phyloP scores from a whole-genome alignment of 35 echinoderm and acorn worm species.

The Strongylocentrotus purpuratus region DNA sequence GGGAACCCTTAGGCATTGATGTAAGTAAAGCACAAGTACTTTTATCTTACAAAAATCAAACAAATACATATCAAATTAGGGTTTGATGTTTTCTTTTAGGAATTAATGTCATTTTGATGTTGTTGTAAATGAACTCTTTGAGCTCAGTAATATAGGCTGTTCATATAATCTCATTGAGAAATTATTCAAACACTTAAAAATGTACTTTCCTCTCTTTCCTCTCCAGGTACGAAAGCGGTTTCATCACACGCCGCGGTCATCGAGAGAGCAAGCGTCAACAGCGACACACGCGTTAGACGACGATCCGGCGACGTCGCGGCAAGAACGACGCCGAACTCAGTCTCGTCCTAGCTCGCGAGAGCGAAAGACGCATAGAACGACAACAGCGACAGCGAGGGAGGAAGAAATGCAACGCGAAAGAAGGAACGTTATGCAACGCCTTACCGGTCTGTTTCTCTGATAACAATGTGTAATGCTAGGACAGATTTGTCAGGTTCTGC shows the following conservation, averaged over 20 bases:
- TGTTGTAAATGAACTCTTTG: too few relatives aligned
- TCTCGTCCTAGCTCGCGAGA: neutral
- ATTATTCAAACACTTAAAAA: too few relatives aligned
- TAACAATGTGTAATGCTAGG: neutral
- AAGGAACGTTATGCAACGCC: conserved; percentile 23
- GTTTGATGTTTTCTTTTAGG: neutral
- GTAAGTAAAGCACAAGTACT: neutral
- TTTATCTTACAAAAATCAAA: too few relatives aligned
- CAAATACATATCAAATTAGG: neutral
- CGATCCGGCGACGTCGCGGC: neutral
- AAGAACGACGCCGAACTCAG: neutral
- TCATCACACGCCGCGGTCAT: neutral
- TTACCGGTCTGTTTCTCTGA: neutral
- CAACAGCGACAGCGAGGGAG: neutral
- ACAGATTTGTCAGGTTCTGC: neutral
- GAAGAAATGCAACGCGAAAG: neutral
- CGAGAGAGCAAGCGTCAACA: neutral
- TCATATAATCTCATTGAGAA: too few relatives aligned
- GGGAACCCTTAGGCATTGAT: conserved; percentile 27
- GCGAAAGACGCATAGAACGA: neutral
- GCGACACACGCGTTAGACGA: neutral
- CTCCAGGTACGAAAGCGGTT: neutral
- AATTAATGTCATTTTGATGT: too few relatives aligned
- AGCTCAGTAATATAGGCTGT: too few relatives aligned
- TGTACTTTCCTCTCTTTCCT: neutral